Percentiles rank a stretch among this genome's conserved stretches.
phyloP scores from a whole-genome alignment of 2,888 invertebrate genomes.

The Volucella zonaria region DNA sequence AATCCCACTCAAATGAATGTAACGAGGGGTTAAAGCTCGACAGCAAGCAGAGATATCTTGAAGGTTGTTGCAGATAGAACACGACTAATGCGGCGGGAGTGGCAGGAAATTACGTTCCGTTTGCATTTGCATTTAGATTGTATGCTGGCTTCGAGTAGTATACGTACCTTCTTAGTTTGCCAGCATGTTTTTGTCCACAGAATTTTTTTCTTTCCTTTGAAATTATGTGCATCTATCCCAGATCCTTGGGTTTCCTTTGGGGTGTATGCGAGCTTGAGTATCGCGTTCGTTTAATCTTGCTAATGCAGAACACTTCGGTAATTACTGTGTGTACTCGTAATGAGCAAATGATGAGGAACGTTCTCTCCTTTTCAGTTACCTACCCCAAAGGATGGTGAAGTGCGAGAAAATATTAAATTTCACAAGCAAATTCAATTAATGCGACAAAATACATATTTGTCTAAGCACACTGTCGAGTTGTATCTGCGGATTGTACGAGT shows the following conservation, averaged over 20 bases:
- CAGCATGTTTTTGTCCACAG: neutral
- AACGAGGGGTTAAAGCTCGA: slow-evolving; percentile 31
- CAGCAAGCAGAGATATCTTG: slow-evolving; percentile 77
- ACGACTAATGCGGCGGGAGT: slow-evolving; percentile 64
- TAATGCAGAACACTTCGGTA: slow-evolving; percentile 68
- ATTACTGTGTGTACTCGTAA: slow-evolving; percentile 39
- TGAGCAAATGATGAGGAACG: slow-evolving; percentile 28
- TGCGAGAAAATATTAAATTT: neutral
- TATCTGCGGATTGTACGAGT: neutral
- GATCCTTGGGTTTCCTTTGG: slow-evolving; percentile 1
- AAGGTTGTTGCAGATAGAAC: slow-evolving; percentile 82
- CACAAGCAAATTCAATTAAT: slow-evolving; percentile 29
- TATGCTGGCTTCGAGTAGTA: slow-evolving; percentile 12
- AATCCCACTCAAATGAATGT: slow-evolving; percentile 58
- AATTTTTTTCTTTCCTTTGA: neutral
- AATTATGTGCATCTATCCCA: no score
- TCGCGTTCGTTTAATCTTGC: slow-evolving; percentile 52
- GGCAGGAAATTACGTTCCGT: slow-evolving; percentile 69
- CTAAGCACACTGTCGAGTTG: neutral
- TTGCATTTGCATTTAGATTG: slow-evolving; percentile 73
- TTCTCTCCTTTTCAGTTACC: no score
- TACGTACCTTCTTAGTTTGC: slow-evolving; percentile 1
- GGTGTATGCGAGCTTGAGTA: slow-evolving; percentile 31
- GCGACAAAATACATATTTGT: slow-evolving; percentile 23
- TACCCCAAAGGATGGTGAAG: neutral